phyloP scores from a whole-genome alignment of 2,113 vertebrate genomes.

The Phrynosoma platyrhinos region DNA sequence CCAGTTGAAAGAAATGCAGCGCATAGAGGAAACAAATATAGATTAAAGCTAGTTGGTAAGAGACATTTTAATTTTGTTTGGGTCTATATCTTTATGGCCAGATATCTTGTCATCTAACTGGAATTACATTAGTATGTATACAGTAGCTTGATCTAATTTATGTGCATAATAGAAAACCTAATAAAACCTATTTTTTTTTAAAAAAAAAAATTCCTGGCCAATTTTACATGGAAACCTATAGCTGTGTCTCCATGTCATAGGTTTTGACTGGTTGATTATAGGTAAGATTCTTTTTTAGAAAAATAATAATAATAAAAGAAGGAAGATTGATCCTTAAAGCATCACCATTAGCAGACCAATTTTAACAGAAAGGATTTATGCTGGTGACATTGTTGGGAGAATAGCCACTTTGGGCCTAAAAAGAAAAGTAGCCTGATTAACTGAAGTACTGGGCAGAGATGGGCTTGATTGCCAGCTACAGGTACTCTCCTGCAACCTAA shows the following conservation, averaged over 20 bases:
- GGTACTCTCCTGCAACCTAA: slow-evolving; percentile 16
- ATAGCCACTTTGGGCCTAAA: slow-evolving; percentile 1
- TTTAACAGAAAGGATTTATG: neutral
- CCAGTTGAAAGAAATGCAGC: neutral
- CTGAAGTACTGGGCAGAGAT: slow-evolving; percentile 32
- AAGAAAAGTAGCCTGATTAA: slow-evolving; percentile 24
- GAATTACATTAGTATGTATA: neutral
- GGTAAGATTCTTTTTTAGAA: neutral
- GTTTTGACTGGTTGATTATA: slow-evolving; percentile 24
- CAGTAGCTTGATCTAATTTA: neutral
- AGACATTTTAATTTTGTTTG: neutral
- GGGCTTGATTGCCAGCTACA: slow-evolving; percentile 17
- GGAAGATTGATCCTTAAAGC: neutral
- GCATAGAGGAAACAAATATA: neutral
- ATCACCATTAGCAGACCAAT: neutral
- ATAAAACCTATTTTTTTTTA: neutral
- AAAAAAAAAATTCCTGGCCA: slow-evolving; percentile 4
- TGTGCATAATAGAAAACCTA: neutral
- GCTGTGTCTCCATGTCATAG: neutral
- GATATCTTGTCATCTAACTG: neutral
- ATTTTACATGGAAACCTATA: neutral
- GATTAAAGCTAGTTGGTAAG: neutral
- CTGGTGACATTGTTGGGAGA: neutral
- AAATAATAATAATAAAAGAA: too few species aligned
- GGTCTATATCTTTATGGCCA: neutral